Conservation (phyloP, 2,113 vertebrate genomes). For the Tetraodon nigroviridis region DNA sequence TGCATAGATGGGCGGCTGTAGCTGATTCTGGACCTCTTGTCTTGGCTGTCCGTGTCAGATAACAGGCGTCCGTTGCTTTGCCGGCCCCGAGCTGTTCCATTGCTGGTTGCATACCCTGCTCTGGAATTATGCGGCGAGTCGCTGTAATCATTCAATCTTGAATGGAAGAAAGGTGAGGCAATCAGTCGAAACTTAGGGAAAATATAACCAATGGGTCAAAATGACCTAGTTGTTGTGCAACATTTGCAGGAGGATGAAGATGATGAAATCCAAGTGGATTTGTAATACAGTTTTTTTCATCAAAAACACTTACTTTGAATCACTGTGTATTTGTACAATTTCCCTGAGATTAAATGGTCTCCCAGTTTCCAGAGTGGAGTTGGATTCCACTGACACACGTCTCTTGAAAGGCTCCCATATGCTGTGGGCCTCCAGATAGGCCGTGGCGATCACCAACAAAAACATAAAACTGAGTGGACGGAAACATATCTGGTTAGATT, state of each 20-base stretch:
- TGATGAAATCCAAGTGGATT: too few relatives aligned
- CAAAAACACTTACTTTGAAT: constrained; percentile 83
- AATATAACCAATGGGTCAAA: too few relatives aligned
- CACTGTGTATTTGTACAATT: constrained; percentile 92
- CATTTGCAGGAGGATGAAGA: too few relatives aligned
- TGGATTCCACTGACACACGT: constrained; percentile 89
- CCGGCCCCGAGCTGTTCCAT: constrained; percentile 76
- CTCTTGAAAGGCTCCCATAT: constrained; percentile 97
- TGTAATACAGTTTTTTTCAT: too few relatives aligned
- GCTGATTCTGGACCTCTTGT: constrained; percentile 75
- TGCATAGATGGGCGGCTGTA: constrained; percentile 79
- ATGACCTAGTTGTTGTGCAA: too few relatives aligned
- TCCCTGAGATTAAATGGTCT: constrained; percentile 97
- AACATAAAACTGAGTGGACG: constrained; percentile 82
- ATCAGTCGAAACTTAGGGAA: not conserved
- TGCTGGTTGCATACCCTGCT: constrained; percentile 77
- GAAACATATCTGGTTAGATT: constrained; percentile 27
- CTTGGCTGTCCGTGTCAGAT: constrained; percentile 74
- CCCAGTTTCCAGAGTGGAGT: constrained; percentile 87
- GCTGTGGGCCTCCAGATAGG: constrained; percentile 96
- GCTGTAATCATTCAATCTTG: constrained; percentile 83
- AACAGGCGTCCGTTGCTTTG: constrained; percentile 73
- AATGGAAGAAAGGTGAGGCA: not conserved
- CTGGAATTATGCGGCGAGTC: constrained; percentile 82
- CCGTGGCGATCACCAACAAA: constrained; percentile 91